phyloP scores from a whole-genome alignment of 2,797 vertebrate genomes.

The Lepus oiostolus region DNA sequence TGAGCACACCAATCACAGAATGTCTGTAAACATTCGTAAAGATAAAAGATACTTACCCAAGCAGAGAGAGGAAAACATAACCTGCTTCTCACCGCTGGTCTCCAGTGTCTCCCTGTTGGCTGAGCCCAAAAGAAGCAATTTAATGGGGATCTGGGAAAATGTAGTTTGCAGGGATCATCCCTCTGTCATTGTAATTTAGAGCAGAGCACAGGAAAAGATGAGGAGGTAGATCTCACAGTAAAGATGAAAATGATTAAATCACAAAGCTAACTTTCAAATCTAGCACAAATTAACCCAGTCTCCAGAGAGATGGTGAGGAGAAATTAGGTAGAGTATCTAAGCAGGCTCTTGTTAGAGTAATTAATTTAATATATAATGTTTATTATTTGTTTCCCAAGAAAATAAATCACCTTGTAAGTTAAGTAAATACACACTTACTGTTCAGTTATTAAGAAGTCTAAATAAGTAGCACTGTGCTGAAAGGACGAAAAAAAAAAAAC shows the following conservation, averaged over 20 bases:
- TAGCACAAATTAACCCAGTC: conserved; percentile 4
- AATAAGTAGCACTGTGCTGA: conserved; percentile 55
- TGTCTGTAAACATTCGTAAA: not conserved
- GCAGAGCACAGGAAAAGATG: not conserved
- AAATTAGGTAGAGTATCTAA: conserved; percentile 22
- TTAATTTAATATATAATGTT: conserved; percentile 50
- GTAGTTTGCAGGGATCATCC: not conserved
- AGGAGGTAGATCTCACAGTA: not conserved
- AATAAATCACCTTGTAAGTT: conserved; percentile 47
- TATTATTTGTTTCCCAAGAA: conserved; percentile 58
- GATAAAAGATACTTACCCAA: not conserved
- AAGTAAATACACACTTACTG: conserved; percentile 56
- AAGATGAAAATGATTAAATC: conserved; percentile 46
- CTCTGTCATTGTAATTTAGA: not conserved
- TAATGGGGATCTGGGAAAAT: not conserved
- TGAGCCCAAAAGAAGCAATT: not conserved
- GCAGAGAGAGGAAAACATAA: not conserved
- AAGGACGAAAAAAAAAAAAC: conserved; percentile 62
- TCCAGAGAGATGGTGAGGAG: not conserved
- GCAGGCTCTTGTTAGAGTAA: conserved; percentile 38
- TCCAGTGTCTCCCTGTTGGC: not conserved
- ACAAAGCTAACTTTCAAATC: conserved; percentile 37
- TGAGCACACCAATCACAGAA: not conserved
- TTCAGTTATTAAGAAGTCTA: conserved; percentile 59
- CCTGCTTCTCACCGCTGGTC: not conserved